Evolutionary conservation across 2,888 invertebrate genomes (phyloP), one percentile per base, ranked within the genome.

Genomic region (Euzophera pinguis): DNA sequence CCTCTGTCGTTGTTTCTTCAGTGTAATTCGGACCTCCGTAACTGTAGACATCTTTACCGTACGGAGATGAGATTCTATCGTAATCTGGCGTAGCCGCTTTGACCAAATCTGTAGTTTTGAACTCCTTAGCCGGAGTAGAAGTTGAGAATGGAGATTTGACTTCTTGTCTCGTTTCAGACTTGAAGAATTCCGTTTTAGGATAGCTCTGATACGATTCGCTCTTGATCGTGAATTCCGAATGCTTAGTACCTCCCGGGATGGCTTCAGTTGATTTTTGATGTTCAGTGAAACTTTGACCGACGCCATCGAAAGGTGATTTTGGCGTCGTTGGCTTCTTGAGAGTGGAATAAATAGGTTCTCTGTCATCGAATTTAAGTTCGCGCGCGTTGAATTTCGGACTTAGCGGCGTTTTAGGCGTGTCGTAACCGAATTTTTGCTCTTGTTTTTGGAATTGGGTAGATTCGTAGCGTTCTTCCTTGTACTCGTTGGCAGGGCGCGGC

Each of bases 351-450:
- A 89, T 81, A 0, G 86, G 84, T 65, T 89, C 89, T 58, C 82
- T 83, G 3, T 86, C 84, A 8, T 89, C 89, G 60, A 87, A 88
- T 64, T 85, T 87, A 13, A 90, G 75, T 56, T 90, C 89, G 57
- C 90, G 76, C 0, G 91, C 91, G 66, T 91, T 91, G 69, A 90
- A 91, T 58, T 88, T 90, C 0, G 91, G 91, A 59, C 89, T 90
- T 48, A 91, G 58, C 0, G 90, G 88, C 0, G 85, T 63, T 8
- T 84, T 87, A 0, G 85, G 82, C 0, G 79, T 75, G 35, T 89
- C 88, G 60, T 85, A 84, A 0, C 75, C 81, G 56, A 65, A 81
- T 37, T 78, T 82, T 16, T 84, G 79, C 10, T 89, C 86, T 53
- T 75, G 78, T 47, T 55, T 69, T 54, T 67, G 75, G 8, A 73